phyloP scores from a whole-genome alignment of 2,888 invertebrate species.

The Taenaris catops region DNA sequence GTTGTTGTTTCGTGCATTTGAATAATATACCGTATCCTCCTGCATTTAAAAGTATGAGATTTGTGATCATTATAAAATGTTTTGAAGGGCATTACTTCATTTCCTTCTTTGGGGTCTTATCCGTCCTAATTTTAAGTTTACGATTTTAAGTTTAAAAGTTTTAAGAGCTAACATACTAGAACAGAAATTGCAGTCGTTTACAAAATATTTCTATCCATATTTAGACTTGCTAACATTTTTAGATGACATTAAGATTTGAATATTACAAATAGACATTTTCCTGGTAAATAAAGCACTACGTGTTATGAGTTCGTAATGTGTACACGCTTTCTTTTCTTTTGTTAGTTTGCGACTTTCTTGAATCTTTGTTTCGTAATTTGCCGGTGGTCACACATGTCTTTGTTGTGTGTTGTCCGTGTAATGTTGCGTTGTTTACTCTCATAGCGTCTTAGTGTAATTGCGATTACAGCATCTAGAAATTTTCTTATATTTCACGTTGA shows the following conservation, averaged over 20 bases:
- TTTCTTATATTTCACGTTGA: slow-evolving; percentile 45
- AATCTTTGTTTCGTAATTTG: slow-evolving; percentile 66
- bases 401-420: slow-evolving; percentile 55
- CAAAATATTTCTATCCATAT: slow-evolving; percentile 15
- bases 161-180: slow-evolving; percentile 8
- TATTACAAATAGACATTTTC: slow-evolving; percentile 11
- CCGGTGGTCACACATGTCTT: slow-evolving; percentile 42
- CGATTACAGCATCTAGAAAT: slow-evolving; percentile 51
- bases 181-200: slow-evolving; percentile 4
- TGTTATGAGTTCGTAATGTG: slow-evolving; percentile 43
- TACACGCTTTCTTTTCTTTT: slow-evolving; percentile 58
- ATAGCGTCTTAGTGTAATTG: slow-evolving; percentile 54
- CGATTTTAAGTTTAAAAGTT: slow-evolving; percentile 1
- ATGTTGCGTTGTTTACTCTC: slow-evolving; percentile 48
- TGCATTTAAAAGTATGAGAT: no score
- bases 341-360: slow-evolving; percentile 57
- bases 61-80: no score
- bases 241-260: slow-evolving; percentile 31
- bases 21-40: no score
- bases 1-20: no score
- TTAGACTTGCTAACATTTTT: slow-evolving; percentile 28
- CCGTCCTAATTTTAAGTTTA: no score
- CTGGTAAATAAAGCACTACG: slow-evolving; percentile 30
- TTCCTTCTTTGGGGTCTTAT: no score
- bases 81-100: no score